Evolutionary conservation across 2,797 vertebrate genomes (phyloP), one percentile per base, ranked within the genome.

Genomic region (Valencia hispanica): DNA sequence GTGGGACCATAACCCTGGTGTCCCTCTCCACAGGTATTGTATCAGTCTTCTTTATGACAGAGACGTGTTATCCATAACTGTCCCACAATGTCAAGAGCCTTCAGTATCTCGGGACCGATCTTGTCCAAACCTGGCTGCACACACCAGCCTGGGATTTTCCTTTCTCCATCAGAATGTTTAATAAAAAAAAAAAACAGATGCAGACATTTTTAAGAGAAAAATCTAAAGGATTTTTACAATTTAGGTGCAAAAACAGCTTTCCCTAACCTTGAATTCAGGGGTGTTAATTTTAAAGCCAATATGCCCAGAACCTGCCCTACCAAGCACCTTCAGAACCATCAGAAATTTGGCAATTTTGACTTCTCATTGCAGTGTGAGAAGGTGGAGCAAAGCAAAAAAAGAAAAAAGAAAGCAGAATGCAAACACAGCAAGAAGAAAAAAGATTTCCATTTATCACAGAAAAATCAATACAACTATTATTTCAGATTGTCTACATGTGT

Each of bases 381-480:
- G 71, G 65, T 51, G 70, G 20, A 34, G 27, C 22, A 18, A 57
- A 55, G 59, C 39, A 70, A 66, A 34, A n/a, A 68, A 77, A 78
- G 39, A 77, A 73, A 68, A 77, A 78, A 34, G 75, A 73, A 70
- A 74, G 36, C 70, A 72, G 59, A 88, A 47, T 76, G 79, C 77
- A 81, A 82, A 69, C 81, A 73, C 74, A 79, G 77, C 79, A 84
- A 61, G 65, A 83, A 70, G 73, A 61, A 73, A 77, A 69, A 25
- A 55, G 20, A 75, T 78, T 83, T 81, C 39, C 73, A 75, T 83
- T 75, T 4, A 36, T 78, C 41, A 79, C 63, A 84, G 78, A 75
- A 85, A 84, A 86, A 83, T 86, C 87, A 71, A 92, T 87, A 51
- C 15, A 76, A 83, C 72, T 72, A 59, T 82, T 87, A 50, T 47